phyloP scores from a whole-genome alignment of 2,888 invertebrate genomes.

The Hofmannophila pseudospretella region DNA sequence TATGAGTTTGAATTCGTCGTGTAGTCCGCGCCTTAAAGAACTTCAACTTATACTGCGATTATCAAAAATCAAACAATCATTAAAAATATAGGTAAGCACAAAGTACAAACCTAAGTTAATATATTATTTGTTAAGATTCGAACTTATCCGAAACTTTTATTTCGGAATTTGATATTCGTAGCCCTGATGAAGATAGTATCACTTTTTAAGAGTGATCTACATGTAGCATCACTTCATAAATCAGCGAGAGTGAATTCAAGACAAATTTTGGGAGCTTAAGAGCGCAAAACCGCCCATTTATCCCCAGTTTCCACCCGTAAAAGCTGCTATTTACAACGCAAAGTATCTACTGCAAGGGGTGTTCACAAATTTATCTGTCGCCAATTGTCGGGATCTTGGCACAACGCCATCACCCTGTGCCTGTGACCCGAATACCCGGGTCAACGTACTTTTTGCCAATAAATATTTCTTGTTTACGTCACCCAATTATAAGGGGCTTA shows the following conservation, averaged over 20 bases:
- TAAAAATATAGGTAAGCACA: too few relatives aligned
- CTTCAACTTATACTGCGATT: too few relatives aligned
- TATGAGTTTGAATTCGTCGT: too few relatives aligned
- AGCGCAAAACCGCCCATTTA: slow-evolving; percentile 1
- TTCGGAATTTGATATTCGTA: too few relatives aligned
- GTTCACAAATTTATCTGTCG: slow-evolving; percentile 35
- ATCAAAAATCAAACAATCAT: too few relatives aligned
- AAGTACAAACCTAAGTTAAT: too few relatives aligned
- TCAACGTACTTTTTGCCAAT: slow-evolving; percentile 31
- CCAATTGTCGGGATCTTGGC: slow-evolving; percentile 24
- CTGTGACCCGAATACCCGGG: slow-evolving; percentile 34
- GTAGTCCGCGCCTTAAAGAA: too few relatives aligned
- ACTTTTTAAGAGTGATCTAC: too few relatives aligned
- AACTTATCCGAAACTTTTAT: too few relatives aligned
- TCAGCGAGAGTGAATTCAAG: not conserved
- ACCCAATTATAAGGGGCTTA: slow-evolving; percentile 23
- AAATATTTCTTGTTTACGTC: slow-evolving; percentile 46
- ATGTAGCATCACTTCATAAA: too few relatives aligned
- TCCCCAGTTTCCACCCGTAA: not conserved
- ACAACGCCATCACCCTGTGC: slow-evolving; percentile 27
- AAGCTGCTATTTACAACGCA: slow-evolving; percentile 17
- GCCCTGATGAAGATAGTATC: too few relatives aligned
- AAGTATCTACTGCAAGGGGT: slow-evolving; percentile 18
- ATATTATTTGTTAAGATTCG: too few relatives aligned
- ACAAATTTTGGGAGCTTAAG: not conserved